phyloP scores from a whole-genome alignment of 2,888 invertebrate genomes.

The Margaritifera margaritifera region DNA sequence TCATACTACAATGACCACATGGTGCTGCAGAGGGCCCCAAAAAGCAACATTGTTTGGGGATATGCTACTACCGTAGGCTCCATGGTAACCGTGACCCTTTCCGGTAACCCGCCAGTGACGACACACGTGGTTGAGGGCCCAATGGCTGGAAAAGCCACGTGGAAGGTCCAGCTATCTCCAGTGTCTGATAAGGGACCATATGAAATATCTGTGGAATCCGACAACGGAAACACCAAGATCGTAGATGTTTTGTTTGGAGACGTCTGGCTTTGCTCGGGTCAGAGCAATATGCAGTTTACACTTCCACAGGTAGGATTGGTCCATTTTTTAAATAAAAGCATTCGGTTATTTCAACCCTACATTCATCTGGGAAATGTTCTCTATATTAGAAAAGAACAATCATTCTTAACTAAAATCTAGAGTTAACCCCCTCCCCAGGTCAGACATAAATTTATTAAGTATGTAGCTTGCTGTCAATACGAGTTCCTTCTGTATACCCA shows the following conservation, averaged over 20 bases:
- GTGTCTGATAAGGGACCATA: conserved; percentile 37
- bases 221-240: conserved; percentile 27
- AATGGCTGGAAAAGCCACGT: conserved; percentile 42
- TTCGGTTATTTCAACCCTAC: too few species aligned
- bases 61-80: conserved; percentile 35
- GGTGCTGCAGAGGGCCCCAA: conserved; percentile 55
- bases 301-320: conserved; percentile 4
- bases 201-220: conserved; percentile 26
- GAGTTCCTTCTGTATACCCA: too few species aligned
- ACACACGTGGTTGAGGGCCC: background rate
- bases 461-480: too few species aligned
- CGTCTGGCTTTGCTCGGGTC: conserved; percentile 71
- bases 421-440: too few species aligned
- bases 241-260: conserved; percentile 68
- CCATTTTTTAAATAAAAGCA: too few species aligned
- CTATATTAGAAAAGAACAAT: too few species aligned
- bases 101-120: background rate
- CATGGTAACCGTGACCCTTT: conserved; percentile 20
- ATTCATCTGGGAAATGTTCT: too few species aligned
- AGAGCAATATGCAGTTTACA: conserved; percentile 69
- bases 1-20: conserved; percentile 49
- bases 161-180: conserved; percentile 49
- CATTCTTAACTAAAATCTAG: too few species aligned
- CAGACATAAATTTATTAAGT: too few species aligned
- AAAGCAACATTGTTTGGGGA: conserved; percentile 52